These are phyloP conservation scores for Echeneis naucrates DNA, from an alignment of 2,797 vertebrate species.

Conservation along the genomic window DNA sequence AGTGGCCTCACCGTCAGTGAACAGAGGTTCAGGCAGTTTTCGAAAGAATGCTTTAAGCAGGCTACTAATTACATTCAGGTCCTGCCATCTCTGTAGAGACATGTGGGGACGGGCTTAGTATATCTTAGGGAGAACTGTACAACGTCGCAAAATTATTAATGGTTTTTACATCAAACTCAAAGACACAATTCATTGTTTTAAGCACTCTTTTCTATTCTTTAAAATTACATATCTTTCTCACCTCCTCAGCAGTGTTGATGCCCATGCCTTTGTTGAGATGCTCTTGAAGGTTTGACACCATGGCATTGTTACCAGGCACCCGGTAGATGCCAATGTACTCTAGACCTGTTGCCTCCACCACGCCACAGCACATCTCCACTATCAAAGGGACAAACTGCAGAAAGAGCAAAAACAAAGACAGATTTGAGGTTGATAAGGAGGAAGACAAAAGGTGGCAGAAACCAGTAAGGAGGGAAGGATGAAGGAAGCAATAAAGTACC, in stretches of 20 bases:
- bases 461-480: background rate
- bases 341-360: constrained; percentile 93
- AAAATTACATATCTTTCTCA: constrained; percentile 50
- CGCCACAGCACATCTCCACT: constrained; percentile 92
- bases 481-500: background rate
- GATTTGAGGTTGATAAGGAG: background rate
- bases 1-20: constrained; percentile 90
- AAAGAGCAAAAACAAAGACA: background rate
- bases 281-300: constrained; percentile 95
- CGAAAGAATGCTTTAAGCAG: constrained; percentile 96
- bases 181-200: background rate
- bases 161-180: background rate
- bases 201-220: background rate
- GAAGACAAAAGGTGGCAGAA: background rate
- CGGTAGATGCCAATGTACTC: constrained; percentile 97
- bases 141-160: too few species aligned
- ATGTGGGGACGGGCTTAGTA: background rate
- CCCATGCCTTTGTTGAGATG: constrained; percentile 95
- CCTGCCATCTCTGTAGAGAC: constrained; percentile 91
- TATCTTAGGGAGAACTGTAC: background rate
- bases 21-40: constrained; percentile 95
- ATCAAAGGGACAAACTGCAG: constrained; percentile 92
- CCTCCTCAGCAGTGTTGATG: constrained; percentile 95
- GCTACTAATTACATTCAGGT: constrained; percentile 97
- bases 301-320: constrained; percentile 95